Conservation (phyloP, 1,140 invertebrate genomes). For the Aphidius ervi region DNA sequence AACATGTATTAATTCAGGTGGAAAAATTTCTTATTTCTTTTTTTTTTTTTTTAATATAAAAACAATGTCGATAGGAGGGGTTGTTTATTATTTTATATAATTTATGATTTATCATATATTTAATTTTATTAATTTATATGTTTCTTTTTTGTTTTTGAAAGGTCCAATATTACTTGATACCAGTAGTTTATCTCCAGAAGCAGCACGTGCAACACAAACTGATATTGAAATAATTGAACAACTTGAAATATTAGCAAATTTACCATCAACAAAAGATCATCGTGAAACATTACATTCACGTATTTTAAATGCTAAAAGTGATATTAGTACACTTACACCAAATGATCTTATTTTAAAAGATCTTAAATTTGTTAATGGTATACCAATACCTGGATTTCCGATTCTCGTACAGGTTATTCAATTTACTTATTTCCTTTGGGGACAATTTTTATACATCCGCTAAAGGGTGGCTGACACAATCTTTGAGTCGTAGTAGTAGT, state of each 20-base stretch:
- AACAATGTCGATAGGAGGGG: neutral
- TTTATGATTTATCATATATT: neutral
- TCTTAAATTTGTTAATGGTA: slow-evolving; percentile 57
- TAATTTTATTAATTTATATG: neutral
- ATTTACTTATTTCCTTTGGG: slow-evolving; percentile 5
- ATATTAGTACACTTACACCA: slow-evolving; percentile 54
- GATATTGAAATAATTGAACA: slow-evolving; percentile 57
- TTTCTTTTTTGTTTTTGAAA: slow-evolving; percentile 33
- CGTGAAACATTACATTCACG: slow-evolving; percentile 49
- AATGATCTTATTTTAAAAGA: slow-evolving; percentile 63
- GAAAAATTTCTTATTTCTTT: neutral
- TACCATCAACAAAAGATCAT: neutral
- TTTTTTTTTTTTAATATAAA: neutral
- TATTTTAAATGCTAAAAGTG: slow-evolving; percentile 57
- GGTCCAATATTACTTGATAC: slow-evolving; percentile 75
- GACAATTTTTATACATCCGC: neutral
- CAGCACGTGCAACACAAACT: slow-evolving; percentile 58
- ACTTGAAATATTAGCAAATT: slow-evolving; percentile 44
- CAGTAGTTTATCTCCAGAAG: slow-evolving; percentile 60
- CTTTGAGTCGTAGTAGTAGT: no score
- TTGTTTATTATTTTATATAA: no score
- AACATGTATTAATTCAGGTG: slow-evolving; percentile 6
- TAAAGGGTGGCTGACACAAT: no score
- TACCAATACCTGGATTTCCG: slow-evolving; percentile 60
- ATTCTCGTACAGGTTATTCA: slow-evolving; percentile 51